A percentile compares a stretch with the other conserved stretches of the same genome.
phyloP scores from a whole-genome alignment of 2,797 vertebrate genomes.

The Melanotaenia parkinsoni region DNA sequence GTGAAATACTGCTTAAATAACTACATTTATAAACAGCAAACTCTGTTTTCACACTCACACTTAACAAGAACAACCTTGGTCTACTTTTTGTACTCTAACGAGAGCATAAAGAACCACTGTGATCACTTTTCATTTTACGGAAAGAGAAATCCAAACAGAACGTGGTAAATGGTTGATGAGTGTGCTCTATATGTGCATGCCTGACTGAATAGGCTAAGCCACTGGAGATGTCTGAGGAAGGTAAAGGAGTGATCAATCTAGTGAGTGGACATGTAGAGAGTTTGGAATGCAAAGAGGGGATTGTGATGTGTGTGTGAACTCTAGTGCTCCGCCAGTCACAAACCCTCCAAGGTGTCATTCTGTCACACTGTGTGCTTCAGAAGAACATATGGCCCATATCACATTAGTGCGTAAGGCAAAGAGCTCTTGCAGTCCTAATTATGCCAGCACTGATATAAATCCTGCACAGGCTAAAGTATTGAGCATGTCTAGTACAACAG shows the following conservation, averaged over 20 bases:
- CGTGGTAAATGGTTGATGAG: constrained; percentile 3
- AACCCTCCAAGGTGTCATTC: constrained; percentile 9
- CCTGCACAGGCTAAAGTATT: neutral
- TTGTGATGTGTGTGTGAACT: neutral
- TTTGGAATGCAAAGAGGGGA: neutral
- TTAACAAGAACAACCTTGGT: neutral
- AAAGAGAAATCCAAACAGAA: constrained; percentile 12
- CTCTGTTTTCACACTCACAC: constrained; percentile 3
- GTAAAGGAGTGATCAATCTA: constrained; percentile 12
- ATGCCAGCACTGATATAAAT: neutral
- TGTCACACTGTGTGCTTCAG: neutral
- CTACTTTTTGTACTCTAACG: constrained; percentile 7
- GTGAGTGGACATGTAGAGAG: constrained; percentile 8
- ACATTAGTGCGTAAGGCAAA: neutral
- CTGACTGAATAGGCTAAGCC: constrained; percentile 23
- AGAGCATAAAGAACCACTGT: constrained; percentile 5
- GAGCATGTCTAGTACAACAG: neutral
- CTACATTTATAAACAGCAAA: neutral
- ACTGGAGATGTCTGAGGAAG: constrained; percentile 6
- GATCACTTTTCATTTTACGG: constrained; percentile 12
- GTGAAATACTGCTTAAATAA: neutral
- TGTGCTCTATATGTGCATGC: neutral
- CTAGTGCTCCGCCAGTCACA: neutral
- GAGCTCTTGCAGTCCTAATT: neutral
- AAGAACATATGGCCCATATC: constrained; percentile 19